Conservation (phyloP, 2,113 vertebrate species). For the Cyanoramphus novaezelandiae region DNA sequence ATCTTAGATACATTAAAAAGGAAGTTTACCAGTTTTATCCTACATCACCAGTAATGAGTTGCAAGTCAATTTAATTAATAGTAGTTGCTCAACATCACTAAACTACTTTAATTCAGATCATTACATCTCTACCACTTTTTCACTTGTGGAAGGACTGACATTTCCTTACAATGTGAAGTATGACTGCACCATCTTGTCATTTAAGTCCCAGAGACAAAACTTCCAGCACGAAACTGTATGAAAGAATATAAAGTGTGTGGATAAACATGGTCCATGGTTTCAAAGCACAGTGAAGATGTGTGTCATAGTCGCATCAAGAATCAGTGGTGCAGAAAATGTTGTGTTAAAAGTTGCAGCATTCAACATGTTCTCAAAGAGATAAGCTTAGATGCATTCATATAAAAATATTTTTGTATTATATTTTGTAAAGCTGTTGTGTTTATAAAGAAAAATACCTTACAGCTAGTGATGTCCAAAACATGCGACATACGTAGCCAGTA, state of each 20-base stretch:
- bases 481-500: background rate
- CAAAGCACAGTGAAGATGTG: background rate
- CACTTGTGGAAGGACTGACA: background rate
- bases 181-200: background rate
- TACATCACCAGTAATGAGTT: background rate
- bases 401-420: background rate
- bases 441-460: background rate
- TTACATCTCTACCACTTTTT: background rate
- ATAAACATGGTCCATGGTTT: background rate
- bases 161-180: background rate
- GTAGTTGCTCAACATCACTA: background rate
- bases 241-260: background rate
- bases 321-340: background rate
- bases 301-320: background rate
- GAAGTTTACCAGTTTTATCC: background rate
- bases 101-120: background rate
- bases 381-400: background rate
- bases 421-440: background rate
- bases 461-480: background rate
- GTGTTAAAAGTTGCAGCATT: background rate
- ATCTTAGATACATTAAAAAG: background rate
- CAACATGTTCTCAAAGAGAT: background rate
- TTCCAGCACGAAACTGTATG: background rate
- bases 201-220: background rate
- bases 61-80: conserved; percentile 20